Percentiles rank a stretch among this genome's conserved stretches.
Evolutionary conservation across 2,888 invertebrate species (phyloP).

Genomic region (Microdon myrmicae): DNA sequence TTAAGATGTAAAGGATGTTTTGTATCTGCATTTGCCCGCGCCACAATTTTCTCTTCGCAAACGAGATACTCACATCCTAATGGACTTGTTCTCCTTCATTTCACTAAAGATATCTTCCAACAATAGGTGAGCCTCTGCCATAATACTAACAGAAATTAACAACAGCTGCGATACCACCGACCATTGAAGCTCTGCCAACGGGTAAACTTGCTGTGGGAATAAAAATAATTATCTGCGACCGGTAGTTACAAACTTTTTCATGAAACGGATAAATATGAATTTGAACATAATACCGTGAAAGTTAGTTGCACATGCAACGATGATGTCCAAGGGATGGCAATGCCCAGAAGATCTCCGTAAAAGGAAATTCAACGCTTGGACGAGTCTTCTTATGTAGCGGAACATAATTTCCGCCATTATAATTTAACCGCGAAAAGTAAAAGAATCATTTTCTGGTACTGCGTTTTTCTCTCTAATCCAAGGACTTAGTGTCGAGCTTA

Average conservation of each 20-base stretch:
- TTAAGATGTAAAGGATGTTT: slow-evolving; percentile 3
- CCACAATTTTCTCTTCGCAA: slow-evolving; percentile 2
- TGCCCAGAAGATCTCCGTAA: neutral
- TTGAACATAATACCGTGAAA: slow-evolving; percentile 10
- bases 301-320: slow-evolving; percentile 7
- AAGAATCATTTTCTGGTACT: too few species aligned
- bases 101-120: slow-evolving; percentile 18
- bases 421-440: too few species aligned
- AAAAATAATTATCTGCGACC: slow-evolving; percentile 34
- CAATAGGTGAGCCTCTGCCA: too few species aligned
- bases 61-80: slow-evolving; percentile 7
- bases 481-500: too few species aligned
- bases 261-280: slow-evolving; percentile 32
- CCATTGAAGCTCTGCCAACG: neutral
- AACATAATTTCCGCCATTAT: slow-evolving; percentile 28
- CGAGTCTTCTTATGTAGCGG: neutral
- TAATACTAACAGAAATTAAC: slow-evolving; percentile 5
- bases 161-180: neutral
- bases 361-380: slow-evolving; percentile 4
- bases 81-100: slow-evolving; percentile 20
- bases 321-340: slow-evolving; percentile 5
- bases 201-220: slow-evolving; percentile 3
- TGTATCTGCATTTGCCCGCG: too few species aligned
- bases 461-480: too few species aligned
- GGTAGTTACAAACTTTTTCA: slow-evolving; percentile 39